A percentile compares a stretch with the other conserved stretches of the same genome.
Conservation (phyloP, 92 coral and sea anemone genomes). For the Parazoanthus atlanticus region DNA sequence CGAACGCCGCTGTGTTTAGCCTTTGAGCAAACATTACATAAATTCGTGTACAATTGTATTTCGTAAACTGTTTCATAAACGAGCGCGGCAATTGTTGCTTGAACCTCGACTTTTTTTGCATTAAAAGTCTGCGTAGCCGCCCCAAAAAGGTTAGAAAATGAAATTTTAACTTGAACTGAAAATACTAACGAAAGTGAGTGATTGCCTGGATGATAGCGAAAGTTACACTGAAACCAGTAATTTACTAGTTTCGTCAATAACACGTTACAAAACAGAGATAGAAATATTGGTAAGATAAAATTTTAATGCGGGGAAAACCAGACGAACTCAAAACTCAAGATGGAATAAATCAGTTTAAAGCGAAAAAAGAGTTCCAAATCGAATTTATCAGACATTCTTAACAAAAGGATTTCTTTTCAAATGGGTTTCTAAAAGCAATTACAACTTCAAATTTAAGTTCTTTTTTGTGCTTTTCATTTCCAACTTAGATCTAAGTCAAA, state of each 20-base stretch:
- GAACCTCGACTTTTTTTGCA: no score
- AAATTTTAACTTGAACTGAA: background rate
- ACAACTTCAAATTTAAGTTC: conserved; percentile 43
- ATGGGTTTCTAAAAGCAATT: conserved; percentile 40
- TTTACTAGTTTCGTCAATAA: conserved; percentile 5
- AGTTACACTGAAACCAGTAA: conserved; percentile 11
- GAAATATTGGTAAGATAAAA: background rate
- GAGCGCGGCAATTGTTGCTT: background rate
- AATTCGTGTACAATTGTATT: conserved; percentile 16
- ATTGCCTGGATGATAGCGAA: background rate
- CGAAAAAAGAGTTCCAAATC: background rate
- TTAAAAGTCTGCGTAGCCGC: background rate
- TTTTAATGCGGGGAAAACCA: background rate
- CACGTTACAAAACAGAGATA: background rate
- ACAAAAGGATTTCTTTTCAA: conserved; percentile 34
- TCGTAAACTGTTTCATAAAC: conserved; percentile 9
- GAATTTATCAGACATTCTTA: conserved; percentile 26
- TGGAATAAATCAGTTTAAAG: background rate
- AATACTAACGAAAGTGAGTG: conserved; percentile 14
- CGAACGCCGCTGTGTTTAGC: conserved; percentile 30
- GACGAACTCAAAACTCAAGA: background rate
- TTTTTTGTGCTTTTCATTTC: conserved; percentile 43
- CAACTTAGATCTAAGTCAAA: conserved; percentile 39
- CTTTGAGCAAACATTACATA: conserved; percentile 20
- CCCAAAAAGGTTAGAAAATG: background rate